Conservation (phyloP, 2,888 invertebrate genomes). For the Silvanus unidentatus region DNA sequence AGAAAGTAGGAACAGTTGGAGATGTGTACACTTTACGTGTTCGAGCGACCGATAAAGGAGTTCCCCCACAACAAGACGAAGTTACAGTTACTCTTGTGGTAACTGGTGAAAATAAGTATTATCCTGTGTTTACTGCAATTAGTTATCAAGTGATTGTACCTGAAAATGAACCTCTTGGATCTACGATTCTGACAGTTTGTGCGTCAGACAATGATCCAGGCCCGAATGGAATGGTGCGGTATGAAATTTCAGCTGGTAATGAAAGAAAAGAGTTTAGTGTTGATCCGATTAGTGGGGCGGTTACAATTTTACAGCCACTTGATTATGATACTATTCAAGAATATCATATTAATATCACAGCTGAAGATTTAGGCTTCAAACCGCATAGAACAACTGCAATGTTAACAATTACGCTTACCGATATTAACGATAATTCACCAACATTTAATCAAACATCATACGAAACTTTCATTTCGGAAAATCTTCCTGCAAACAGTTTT, state of each 20-base stretch:
- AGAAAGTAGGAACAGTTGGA: slow-evolving; percentile 53
- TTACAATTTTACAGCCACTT: slow-evolving; percentile 71
- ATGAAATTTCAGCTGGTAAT: slow-evolving; percentile 79
- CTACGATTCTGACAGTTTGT: slow-evolving; percentile 75
- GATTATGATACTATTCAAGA: slow-evolving; percentile 84
- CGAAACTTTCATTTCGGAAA: slow-evolving; percentile 76
- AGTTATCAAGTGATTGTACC: slow-evolving; percentile 87
- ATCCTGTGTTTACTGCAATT: slow-evolving; percentile 76
- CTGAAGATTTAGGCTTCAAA: slow-evolving; percentile 79
- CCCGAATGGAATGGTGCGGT: slow-evolving; percentile 83
- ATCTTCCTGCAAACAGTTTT: slow-evolving; percentile 66
- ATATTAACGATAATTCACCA: slow-evolving; percentile 92
- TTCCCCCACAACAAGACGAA: slow-evolving; percentile 78
- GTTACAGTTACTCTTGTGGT: slow-evolving; percentile 68
- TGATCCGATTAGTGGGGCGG: slow-evolving; percentile 68
- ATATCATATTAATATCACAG: slow-evolving; percentile 82
- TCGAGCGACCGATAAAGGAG: slow-evolving; percentile 79
- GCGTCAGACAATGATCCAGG: slow-evolving; percentile 83
- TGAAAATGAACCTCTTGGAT: slow-evolving; percentile 83
- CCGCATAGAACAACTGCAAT: slow-evolving; percentile 71
- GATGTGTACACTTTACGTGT: slow-evolving; percentile 63
- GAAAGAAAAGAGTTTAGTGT: slow-evolving; percentile 74
- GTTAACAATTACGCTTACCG: slow-evolving; percentile 79
- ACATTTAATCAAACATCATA: slow-evolving; percentile 72
- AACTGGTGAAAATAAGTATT: slow-evolving; percentile 75